phyloP scores from a whole-genome alignment of 2,113 vertebrate genomes.

The Pipa parva region DNA sequence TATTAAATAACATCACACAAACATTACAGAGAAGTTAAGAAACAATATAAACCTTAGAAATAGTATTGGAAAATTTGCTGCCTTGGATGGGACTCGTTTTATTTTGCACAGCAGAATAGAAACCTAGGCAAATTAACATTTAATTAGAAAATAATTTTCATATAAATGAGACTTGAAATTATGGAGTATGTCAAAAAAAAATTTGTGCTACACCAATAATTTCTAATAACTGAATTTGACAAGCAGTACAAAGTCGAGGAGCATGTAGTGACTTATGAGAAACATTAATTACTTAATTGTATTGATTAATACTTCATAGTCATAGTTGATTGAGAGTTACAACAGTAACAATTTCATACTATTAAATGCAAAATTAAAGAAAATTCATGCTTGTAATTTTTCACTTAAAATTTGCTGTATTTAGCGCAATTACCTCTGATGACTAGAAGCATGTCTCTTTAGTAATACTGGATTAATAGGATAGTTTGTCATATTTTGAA shows the following conservation, averaged over 20 bases:
- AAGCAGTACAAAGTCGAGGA: not conserved
- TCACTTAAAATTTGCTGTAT: too few species aligned
- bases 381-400: too few species aligned
- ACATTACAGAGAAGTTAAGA: too few species aligned
- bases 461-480: too few species aligned
- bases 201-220: not conserved
- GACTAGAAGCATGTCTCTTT: too few species aligned
- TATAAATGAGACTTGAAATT: constrained; percentile 12
- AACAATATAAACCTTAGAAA: too few species aligned
- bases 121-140: not conserved
- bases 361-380: not conserved
- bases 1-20: too few species aligned
- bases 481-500: too few species aligned
- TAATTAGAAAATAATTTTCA: constrained; percentile 5
- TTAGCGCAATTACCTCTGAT: too few species aligned
- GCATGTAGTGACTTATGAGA: not conserved
- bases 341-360: not conserved
- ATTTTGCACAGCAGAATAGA: not conserved
- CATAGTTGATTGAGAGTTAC: not conserved
- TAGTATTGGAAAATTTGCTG: not conserved
- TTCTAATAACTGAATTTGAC: not conserved
- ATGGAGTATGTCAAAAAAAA: constrained; percentile 4
- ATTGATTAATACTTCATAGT: not conserved
- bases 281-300: constrained; percentile 1
- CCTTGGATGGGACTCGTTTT: not conserved